Evolutionary conservation across 2,113 vertebrate genomes (phyloP), one percentile per base, ranked within the genome.

Genomic region (Xenotilapia leptura): DNA sequence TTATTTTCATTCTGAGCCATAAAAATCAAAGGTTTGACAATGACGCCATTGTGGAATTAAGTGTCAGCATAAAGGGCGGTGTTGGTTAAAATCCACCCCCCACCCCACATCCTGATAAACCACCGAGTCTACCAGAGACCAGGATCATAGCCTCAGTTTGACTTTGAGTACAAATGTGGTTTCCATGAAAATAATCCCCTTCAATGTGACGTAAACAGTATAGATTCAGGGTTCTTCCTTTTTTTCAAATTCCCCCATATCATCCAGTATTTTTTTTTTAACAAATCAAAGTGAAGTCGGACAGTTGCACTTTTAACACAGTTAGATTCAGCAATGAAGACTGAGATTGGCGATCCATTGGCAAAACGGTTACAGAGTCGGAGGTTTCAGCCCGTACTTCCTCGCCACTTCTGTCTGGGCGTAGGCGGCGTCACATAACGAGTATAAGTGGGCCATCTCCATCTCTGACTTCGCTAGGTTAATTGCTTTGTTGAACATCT

Each of bases 401-500:
- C 97, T 97, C 88, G 98, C 98, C 93, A 99, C 99, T 96, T 99
- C 98, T 12, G 98, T 99, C 96, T 99, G 99, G 88, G 99, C 99
- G 77, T 99, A 98, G 51, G 99, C 98, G 90, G 98, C 99, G 82
- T 99, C 98, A 80, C 99, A 99, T 90, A 99, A 97, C 0, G 99
- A 99, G 95, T 99, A 99, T 79, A 99, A 97, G 90, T 99, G 99
- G 68, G 98, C 98, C 99, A 99, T 99, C 93, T 99, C 99, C 99
- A 99, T 99, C 96, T 99, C 99, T 0, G 99, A 99, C 94, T 99
- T 99, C 93, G 99, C 99, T 88, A 99, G 94, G 93, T 99, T 99
- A 91, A 99, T 99, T 89, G 99, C 98, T 96, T 98, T 99, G 97
- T 99, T 99, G 96, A 99, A 99, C 99, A 99, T 99, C 60, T 99